Conservation (phyloP, 2,797 vertebrate species). For the Mus minutoides region DNA sequence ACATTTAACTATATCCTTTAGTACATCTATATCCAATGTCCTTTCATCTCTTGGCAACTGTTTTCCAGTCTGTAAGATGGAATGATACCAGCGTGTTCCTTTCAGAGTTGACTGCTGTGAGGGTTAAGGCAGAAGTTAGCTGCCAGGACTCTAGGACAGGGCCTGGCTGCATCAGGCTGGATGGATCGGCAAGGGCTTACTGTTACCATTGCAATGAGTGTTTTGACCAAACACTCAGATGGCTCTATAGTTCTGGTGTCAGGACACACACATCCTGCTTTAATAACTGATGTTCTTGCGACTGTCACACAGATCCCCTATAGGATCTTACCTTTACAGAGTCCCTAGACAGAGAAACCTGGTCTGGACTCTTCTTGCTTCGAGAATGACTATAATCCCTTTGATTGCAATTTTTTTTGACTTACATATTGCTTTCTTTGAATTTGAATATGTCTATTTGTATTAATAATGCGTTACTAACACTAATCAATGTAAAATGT, state of each 20-base stretch:
- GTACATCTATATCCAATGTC: not conserved
- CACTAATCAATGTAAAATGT: slow-evolving; percentile 76
- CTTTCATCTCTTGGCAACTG: not conserved
- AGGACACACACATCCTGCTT: not conserved
- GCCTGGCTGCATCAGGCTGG: not conserved
- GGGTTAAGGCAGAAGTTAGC: not conserved
- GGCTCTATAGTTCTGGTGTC: not conserved
- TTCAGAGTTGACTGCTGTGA: not conserved
- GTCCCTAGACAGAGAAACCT: not conserved
- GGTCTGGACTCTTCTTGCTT: not conserved
- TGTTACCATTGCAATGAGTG: not conserved
- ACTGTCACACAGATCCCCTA: too few relatives aligned
- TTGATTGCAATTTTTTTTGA: not conserved
- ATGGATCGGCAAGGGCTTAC: not conserved
- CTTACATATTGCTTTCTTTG: not conserved
- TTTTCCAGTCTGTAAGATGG: not conserved
- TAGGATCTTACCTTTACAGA: not conserved
- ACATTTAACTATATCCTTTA: not conserved
- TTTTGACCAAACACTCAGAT: not conserved
- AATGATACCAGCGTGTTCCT: not conserved
- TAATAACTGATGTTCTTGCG: not conserved
- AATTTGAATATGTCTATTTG: not conserved
- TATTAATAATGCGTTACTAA: slow-evolving; percentile 78
- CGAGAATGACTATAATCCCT: not conserved
- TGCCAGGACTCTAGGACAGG: not conserved